Base-by-base conservation (phyloP, 2,888 invertebrate species). In the Exocentrus adspersus region DNA sequence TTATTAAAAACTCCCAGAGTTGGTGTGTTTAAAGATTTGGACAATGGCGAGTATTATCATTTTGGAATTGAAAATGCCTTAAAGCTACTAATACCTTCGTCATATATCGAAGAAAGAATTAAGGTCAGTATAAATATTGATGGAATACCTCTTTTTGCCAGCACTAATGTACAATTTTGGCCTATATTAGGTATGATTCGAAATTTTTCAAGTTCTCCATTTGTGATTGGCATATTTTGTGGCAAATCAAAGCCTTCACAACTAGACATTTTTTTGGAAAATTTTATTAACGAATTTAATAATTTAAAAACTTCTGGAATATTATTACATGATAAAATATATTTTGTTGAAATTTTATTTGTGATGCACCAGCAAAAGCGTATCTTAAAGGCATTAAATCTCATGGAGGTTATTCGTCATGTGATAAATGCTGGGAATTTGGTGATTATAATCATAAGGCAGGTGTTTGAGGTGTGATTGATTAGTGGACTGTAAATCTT, bases 181-280 rank as follows among this genome's bases (percentile, higher is more conserved):
- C 57, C 57, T 24, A 57, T 57, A 6, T 48, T 57, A 46, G 46
- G 48, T 32, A 17, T 48, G 4, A 46, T 57, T 2, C 12, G 46
- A 57, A 57, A 57, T 57, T 20, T 48, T 46, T 30, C 30, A 30
- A 32, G 30, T 46, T 28, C 19, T 30, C 46, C 57, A 5, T 57
- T 57, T 45, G 57, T 37, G 24, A 14, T 57, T 32, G 57, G 41
- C 28, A 46, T 57, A 46, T 57, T 48, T 46, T 57, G 46, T 57
- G 57, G 57, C 1, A 45, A 48, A 17, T 57, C 57, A 10, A 46
- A 57, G 37, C 57, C 57, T 19, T 32, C 46, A 20, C 46, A 46
- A 20, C 37, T 57, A 32, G 12, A 45, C 16, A 20, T 46, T 28
- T 48, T 30, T 32, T 32, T 57, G 6, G 46, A 57, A 16, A 46